phyloP scores from a whole-genome alignment of 2,888 invertebrate species.

The Xanthostigma xanthostigma region DNA sequence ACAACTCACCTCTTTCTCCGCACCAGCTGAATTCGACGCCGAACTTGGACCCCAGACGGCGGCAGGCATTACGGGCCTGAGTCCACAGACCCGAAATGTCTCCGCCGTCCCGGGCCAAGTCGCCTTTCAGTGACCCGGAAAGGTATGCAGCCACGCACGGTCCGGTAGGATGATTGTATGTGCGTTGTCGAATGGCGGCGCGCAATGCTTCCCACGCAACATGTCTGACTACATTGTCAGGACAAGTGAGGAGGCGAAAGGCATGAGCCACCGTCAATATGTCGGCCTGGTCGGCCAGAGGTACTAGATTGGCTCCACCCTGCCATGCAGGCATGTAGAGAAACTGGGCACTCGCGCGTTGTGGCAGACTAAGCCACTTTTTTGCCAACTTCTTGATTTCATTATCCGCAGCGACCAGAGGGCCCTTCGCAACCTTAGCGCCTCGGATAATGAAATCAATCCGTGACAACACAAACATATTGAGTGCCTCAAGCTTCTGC shows the following conservation, averaged over 20 bases:
- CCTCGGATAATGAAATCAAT: slow-evolving; percentile 18
- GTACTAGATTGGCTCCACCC: slow-evolving; percentile 19
- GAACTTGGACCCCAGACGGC: slow-evolving; percentile 6
- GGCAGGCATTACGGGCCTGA: too few relatives aligned
- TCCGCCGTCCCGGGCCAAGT: too few relatives aligned
- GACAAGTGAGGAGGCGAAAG: too few relatives aligned
- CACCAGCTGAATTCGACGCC: slow-evolving; percentile 14
- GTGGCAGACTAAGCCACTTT: slow-evolving; percentile 19
- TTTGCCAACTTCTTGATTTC: too few relatives aligned
- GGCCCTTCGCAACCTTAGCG: slow-evolving; percentile 13
- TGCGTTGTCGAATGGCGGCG: too few relatives aligned
- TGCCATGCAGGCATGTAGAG: slow-evolving; percentile 13
- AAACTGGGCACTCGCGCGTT: slow-evolving; percentile 17
- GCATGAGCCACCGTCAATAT: too few relatives aligned
- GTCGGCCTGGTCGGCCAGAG: slow-evolving; percentile 18
- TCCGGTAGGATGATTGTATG: too few relatives aligned
- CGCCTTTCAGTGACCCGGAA: too few relatives aligned
- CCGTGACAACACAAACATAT: slow-evolving; percentile 17
- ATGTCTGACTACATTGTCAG: too few relatives aligned
- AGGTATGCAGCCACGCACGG: too few relatives aligned
- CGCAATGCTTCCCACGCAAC: too few relatives aligned
- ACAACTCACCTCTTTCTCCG: slow-evolving; percentile 5
- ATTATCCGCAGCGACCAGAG: slow-evolving; percentile 15
- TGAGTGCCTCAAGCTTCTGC: slow-evolving; percentile 12
- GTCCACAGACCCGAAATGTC: slow-evolving; percentile 12